A percentile compares a stretch with the other conserved stretches of the same genome.
These are phyloP conservation scores for Halcyon chelicuti DNA, from an alignment of 2,797 vertebrate genomes.

Conservation along the genomic window DNA sequence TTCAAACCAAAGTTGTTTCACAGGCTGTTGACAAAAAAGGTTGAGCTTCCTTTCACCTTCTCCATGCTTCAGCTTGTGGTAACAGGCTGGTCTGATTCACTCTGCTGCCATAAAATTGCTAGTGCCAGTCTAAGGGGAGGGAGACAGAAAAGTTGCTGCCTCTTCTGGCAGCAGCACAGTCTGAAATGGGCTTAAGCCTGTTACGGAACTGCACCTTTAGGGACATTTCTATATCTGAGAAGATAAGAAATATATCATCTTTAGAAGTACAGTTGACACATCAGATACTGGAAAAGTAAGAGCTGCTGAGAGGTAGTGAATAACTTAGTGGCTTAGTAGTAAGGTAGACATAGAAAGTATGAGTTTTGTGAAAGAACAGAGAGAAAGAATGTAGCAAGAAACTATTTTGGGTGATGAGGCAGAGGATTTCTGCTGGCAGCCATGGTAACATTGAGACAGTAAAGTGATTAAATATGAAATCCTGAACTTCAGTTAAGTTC, in stretches of 20 bases:
- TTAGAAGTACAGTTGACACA: neutral
- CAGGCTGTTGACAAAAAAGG: neutral
- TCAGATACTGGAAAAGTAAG: neutral
- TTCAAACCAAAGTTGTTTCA: neutral
- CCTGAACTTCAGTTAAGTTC: neutral
- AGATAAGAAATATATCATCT: neutral
- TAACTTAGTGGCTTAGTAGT: neutral
- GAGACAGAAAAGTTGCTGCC: neutral
- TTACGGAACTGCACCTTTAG: neutral
- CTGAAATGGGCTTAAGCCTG: neutral
- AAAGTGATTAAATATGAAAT: neutral
- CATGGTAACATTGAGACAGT: neutral
- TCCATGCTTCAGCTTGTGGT: neutral
- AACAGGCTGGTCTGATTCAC: neutral
- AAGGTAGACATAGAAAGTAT: neutral
- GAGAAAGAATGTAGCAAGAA: neutral
- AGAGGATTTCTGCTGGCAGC: neutral
- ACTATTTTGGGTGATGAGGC: neutral
- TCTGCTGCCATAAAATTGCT: neutral
- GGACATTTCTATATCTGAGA: neutral
- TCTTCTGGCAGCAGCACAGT: neutral
- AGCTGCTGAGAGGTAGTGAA: neutral
- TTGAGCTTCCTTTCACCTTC: neutral
- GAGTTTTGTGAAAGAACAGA: neutral
- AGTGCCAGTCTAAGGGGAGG: neutral